Evolutionary conservation across 2,113 vertebrate species (phyloP), one percentile per base, ranked within the genome.

Genomic region (Archocentrus centrarchus): DNA sequence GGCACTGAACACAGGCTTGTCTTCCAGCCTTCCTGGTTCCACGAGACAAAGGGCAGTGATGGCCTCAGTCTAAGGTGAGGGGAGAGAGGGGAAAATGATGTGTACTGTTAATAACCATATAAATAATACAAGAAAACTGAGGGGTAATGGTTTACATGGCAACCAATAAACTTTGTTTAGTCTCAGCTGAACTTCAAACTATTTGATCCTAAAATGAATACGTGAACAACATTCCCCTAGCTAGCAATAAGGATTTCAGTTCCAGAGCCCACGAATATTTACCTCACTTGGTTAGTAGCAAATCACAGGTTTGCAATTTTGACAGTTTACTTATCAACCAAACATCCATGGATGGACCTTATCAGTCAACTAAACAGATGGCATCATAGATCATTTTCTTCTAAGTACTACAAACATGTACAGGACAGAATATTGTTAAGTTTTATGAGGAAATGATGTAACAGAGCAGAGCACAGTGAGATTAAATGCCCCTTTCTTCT

Each of bases 1-100:
- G 99, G 97, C 8, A 99, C 95, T 1, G 98, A 97, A 88, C 99
- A 99, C 79, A 99, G 94, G 61, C 97, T 95, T 0, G 98, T 99
- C 94, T 99, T 99, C 98, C 98, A 99, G 59, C 98, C 99, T 87
- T 99, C 98, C 94, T 97, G 97, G 93, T 99, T 99, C 99, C 98
- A 99, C 2, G 96, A 97, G 6, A 98, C 95, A 87, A 99, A 99
- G 1, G 95, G 96, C 76, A 99, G 96, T 14, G 95, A 96, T 75
- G 97, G 96, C 80, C 96, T 98, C 78, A 99, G 94, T 81, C 98
- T 99, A 86, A 13, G 79, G 22, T 1, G 7, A 15, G 20, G 61
- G 11, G 6, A n/a, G 35, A 6, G 18, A 27, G 39, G 27, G 7
- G 22, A 13, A n/a, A n/a, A 6, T 6, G 17, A 3, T 44, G 4